A percentile compares a stretch with the other conserved stretches of the same genome.
phyloP scores from a whole-genome alignment of 2,797 vertebrate species.

The Acanthurus lineatus region DNA sequence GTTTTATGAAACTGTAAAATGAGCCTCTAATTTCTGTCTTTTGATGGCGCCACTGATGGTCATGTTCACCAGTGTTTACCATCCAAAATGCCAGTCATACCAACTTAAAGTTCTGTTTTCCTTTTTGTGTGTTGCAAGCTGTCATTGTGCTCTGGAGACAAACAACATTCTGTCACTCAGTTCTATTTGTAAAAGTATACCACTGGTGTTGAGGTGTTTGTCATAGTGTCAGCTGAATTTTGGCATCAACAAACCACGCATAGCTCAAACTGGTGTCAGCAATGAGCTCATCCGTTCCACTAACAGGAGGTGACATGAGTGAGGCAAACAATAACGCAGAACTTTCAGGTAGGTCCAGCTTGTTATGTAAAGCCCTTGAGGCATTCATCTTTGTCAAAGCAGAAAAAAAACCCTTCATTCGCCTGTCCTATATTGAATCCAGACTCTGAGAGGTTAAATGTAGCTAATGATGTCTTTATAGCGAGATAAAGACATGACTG shows the following conservation, averaged over 20 bases:
- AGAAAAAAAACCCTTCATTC: conserved; percentile 39
- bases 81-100: not conserved
- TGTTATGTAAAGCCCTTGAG: conserved; percentile 67
- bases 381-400: conserved; percentile 69
- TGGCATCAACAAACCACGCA: conserved; percentile 49
- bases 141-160: not conserved
- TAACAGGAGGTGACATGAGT: conserved; percentile 73
- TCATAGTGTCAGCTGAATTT: conserved; percentile 52
- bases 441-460: conserved; percentile 55
- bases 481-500: conserved; percentile 50
- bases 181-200: conserved; percentile 29
- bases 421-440: conserved; percentile 58
- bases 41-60: conserved; percentile 9
- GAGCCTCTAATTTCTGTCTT: not conserved
- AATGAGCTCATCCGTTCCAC: conserved; percentile 81
- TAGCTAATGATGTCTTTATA: conserved; percentile 40
- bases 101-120: not conserved
- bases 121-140: conserved; percentile 4
- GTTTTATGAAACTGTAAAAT: not conserved
- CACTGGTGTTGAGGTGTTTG: conserved; percentile 17
- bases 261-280: conserved; percentile 69
- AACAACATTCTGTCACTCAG: not conserved
- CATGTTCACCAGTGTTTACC: not conserved
- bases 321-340: conserved; percentile 68
- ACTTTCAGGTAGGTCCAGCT: conserved; percentile 75